Evolutionary conservation across 2,113 vertebrate genomes (phyloP), one percentile per base, ranked within the genome.

Genomic region (Columbina picui): DNA sequence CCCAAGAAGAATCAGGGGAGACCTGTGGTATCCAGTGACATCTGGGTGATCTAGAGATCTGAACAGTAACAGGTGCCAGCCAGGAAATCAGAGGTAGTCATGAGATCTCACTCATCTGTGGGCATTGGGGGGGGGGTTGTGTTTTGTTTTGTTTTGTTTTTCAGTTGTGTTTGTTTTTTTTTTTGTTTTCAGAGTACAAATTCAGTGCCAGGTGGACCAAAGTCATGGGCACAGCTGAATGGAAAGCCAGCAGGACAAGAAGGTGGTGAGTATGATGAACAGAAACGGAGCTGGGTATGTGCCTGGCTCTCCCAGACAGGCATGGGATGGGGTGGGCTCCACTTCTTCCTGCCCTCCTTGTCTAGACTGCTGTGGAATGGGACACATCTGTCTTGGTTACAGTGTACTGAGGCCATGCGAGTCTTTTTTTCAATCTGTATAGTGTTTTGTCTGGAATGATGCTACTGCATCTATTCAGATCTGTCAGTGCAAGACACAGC

Each of bases 151-250:
- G 69, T 84, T 39, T 10, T 39, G 50, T 82, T 96, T 97, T 95
- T 32, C 97, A 99, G 99, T n/a, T 69, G 50, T 87, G 13, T 97
- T 83, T 82, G n/a, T 77, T 47, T 76, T 12, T 73, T 84, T 39
- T 10, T 39, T 55, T 82, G 30, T 96, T 97, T 95, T 32, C 97
- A 99, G 99, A 99, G 97, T 98, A 99, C 99, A 99, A 99, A 98
- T 99, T 99, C 98, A 98, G 98, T 96, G 97, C 98, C 98, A 99
- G 98, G 99, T 99, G 99, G 99, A 99, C 99, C 99, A 99, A 99
- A 99, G 98, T 99, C 99, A 99, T 99, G 99, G 99, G 99, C 99
- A 98, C 99, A 99, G 98, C 99, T 99, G 99, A 99, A 99, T 98
- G 99, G 99, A 99, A 99, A 99, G 99, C 99, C 98, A 99, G 98